phyloP scores from a whole-genome alignment of 2,797 vertebrate genomes.

The Jordanella pulchra region DNA sequence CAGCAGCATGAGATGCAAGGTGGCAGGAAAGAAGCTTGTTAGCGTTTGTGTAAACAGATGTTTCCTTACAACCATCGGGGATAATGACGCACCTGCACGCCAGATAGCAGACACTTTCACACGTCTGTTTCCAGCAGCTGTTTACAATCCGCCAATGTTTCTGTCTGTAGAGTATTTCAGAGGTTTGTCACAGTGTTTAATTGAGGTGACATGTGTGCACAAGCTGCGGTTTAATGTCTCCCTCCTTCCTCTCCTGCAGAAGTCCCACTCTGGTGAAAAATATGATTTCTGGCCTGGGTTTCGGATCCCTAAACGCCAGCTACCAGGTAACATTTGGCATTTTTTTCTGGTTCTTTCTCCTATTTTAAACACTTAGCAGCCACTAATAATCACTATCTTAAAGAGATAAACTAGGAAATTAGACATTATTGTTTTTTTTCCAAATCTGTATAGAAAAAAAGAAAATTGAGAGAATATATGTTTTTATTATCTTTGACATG shows the following conservation, averaged over 20 bases:
- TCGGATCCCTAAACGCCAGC: conserved; percentile 96
- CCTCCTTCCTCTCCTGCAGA: conserved; percentile 69
- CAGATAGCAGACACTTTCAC: conserved; percentile 60
- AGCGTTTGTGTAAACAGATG: conserved; percentile 77
- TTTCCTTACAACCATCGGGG: conserved; percentile 59
- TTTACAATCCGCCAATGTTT: conserved; percentile 67
- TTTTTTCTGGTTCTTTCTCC: background rate
- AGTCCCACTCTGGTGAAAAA: conserved; percentile 99
- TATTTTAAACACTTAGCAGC: conserved; percentile 27
- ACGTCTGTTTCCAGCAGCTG: conserved; percentile 64
- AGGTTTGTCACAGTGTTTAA: conserved; percentile 46
- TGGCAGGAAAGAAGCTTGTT: conserved; percentile 68
- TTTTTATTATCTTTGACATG: no score
- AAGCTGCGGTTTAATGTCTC: conserved; percentile 44
- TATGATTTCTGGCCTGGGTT: conserved; percentile 97
- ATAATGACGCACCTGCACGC: conserved; percentile 71
- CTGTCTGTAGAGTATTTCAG: conserved; percentile 57
- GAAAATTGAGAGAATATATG: no score
- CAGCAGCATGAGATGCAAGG: conserved; percentile 72
- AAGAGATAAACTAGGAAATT: background rate
- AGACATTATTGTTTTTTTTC: background rate
- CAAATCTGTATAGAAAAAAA: background rate
- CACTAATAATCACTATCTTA: conserved; percentile 22
- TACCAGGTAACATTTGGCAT: conserved; percentile 87
- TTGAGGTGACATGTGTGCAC: conserved; percentile 49